phyloP scores from a whole-genome alignment of 2,888 invertebrate genomes.

The Epinotia nisella region DNA sequence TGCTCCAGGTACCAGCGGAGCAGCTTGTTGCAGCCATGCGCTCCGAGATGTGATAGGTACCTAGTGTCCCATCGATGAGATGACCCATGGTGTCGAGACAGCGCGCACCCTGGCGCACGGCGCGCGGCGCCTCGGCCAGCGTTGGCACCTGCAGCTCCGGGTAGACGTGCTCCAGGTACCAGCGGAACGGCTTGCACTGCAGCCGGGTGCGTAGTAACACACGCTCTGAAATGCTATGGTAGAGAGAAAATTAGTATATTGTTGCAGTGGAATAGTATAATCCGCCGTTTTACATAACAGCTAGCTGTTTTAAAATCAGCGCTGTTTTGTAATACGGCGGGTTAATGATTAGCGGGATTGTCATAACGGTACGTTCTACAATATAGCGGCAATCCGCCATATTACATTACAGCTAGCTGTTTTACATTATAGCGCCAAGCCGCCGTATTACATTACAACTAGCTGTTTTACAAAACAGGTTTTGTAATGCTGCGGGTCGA shows the following conservation, averaged over 20 bases:
- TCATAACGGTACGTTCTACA: too few relatives aligned
- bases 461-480: too few relatives aligned
- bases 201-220: slow-evolving; percentile 90
- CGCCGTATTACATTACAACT: too few relatives aligned
- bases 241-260: neutral
- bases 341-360: too few relatives aligned
- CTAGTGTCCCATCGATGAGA: slow-evolving; percentile 92
- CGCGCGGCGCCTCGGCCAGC: slow-evolving; percentile 83
- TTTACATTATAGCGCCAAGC: too few relatives aligned
- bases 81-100: slow-evolving; percentile 98
- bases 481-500: too few relatives aligned
- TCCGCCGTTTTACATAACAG: too few relatives aligned
- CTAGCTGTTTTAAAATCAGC: too few relatives aligned
- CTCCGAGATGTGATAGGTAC: slow-evolving; percentile 84
- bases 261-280: too few relatives aligned
- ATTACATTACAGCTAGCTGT: too few relatives aligned
- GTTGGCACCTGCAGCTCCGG: slow-evolving; percentile 93
- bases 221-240: slow-evolving; percentile 92
- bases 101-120: slow-evolving; percentile 91
- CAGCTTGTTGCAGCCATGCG: slow-evolving; percentile 86
- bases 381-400: too few relatives aligned
- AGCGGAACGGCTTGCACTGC: slow-evolving; percentile 97
- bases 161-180: slow-evolving; percentile 97
- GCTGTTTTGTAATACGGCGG: too few relatives aligned
- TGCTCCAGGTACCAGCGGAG: slow-evolving; percentile 97